These are phyloP conservation scores for Phalacrocorax pelagicus DNA, from an alignment of 2,113 vertebrate species.

Conservation along the genomic window DNA sequence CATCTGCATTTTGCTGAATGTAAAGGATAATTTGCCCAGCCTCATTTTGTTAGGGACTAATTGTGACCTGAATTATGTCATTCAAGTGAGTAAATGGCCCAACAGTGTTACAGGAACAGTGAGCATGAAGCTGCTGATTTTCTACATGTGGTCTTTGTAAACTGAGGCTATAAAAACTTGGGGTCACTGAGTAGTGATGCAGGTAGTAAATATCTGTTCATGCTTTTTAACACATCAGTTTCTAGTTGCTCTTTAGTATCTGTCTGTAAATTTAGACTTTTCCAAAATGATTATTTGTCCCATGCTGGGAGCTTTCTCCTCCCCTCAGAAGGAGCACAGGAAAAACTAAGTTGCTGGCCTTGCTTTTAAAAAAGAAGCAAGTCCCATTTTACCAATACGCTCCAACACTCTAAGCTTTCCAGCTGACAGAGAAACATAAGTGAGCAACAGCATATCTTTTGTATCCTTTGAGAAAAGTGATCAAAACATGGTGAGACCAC, in stretches of 20 bases:
- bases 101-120: background rate
- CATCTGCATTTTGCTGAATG: constrained; percentile 13
- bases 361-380: background rate
- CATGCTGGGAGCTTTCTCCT: background rate
- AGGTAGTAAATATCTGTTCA: background rate
- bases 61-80: constrained; percentile 23
- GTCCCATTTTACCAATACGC: background rate
- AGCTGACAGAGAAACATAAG: background rate
- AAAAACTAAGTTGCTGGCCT: background rate
- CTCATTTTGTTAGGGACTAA: background rate
- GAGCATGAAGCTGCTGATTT: background rate
- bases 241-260: background rate
- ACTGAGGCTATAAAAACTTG: background rate
- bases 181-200: background rate
- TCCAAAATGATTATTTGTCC: background rate
- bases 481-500: background rate
- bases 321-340: background rate
- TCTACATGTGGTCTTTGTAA: background rate
- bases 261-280: background rate
- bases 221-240: background rate
- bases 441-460: background rate
- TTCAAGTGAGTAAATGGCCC: background rate
- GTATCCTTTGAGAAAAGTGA: background rate
- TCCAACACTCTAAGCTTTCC: background rate
- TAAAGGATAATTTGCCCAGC: background rate